Evolutionary conservation across 2,797 vertebrate genomes (phyloP), one percentile per base, ranked within the genome.

Genomic region (Epinephelus malabaricus): DNA sequence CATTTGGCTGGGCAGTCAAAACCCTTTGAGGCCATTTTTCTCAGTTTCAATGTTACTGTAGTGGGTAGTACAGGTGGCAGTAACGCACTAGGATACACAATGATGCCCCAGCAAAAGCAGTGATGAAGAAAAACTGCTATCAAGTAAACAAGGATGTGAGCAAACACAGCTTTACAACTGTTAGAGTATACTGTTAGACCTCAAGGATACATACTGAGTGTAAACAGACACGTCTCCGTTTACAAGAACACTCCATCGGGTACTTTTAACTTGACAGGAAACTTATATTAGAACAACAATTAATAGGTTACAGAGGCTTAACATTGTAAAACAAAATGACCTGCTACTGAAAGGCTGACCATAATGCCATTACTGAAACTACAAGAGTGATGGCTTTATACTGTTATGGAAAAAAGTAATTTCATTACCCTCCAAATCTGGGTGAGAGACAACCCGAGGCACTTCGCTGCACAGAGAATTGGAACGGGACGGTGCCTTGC

Each of bases 401-500:
- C 23, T 6, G 10, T 43, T 19, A 9, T 4, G 3, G 38, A 72
- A 67, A 78, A 71, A 68, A 47, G 14, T 71, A 9, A 68, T 81
- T 74, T 51, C 21, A 79, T 82, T 76, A 80, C 13, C 23, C 10
- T 45, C 18, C 13, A 43, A 59, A 86, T 19, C 27, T 58, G 23
- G 38, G 12, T 40, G 61, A 74, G 68, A 78, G 5, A 51, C 18
- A 61, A 78, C 68, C 66, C 67, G 46, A 2, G 66, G 78, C 65
- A 18, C 23, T 64, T 79, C 40, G n/a, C 38, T 79, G 71, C 40
- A 47, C n/a, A 11, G 45, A 40, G 25, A 51, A 74, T 70, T 64
- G 60, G 18, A 84, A 78, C 30, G 30, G 54, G 17, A 43, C n/a
- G 6, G 14, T 21, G 40, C 51, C 47, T 43, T 46, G 4, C 47